Evolutionary conservation across 1,140 invertebrate species (phyloP), one percentile per base, ranked within the genome.

Genomic region (Cherax quadricarinatus): DNA sequence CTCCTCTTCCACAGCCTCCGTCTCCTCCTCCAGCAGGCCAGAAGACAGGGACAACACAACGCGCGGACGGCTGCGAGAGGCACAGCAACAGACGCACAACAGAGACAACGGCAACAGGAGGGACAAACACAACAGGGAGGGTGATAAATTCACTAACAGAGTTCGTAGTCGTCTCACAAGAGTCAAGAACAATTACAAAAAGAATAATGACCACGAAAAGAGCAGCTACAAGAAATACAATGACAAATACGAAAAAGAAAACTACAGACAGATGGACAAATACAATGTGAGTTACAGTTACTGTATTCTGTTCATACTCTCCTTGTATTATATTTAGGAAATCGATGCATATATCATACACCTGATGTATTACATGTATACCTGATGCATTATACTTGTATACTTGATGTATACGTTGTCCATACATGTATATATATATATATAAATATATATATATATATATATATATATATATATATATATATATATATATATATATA

Each of bases 81-180:
- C 24, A 9, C 87, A 81, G 87, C 78, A 66, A 70, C 57, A 51
- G 88, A 24, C 21, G 0, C 78, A 18, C 66, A 79, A 86, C 82
- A 73, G 70, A 41, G 82, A 85, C 49, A 85, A 78, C 81, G 78
- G 78, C 57, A 81, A 70, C 75, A 87, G 81, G 30, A 14, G 66
- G 49, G 49, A 66, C n/a, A 51, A 51, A 5, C 73, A 80, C 81
- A 75, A 84, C 73, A 86, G 66, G 57, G 49, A 48, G 6, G 60
- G 57, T 6, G 85, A 91, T 41, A 91, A 91, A 14, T 87, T 82
- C 84, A 87, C 21, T 82, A 91, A 91, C 75, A 62, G 89, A 30
- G 89, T 91, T 2, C 75, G 89, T 41, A 91, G 89, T 73, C 83
- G 89, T 30, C 86, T 91, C 18, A 18, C 57, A 18, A 89, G 78